Conservation (phyloP, 2,113 vertebrate species). For the Sorex araneus region DNA sequence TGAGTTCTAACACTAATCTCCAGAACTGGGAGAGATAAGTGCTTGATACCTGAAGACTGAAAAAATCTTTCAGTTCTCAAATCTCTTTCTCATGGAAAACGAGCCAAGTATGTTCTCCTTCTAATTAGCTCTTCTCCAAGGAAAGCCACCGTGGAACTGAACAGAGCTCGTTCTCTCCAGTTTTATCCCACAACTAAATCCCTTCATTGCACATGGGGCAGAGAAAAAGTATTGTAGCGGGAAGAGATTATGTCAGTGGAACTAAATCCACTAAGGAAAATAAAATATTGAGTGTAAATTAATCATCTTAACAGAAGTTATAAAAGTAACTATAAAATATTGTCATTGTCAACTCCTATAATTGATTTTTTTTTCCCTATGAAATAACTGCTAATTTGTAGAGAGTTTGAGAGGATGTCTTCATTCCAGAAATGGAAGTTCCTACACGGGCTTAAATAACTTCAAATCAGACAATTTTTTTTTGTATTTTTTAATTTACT, state of each 20-base stretch:
- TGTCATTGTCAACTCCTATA: not conserved
- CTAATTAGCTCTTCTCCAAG: not conserved
- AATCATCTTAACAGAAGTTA: conserved; percentile 20
- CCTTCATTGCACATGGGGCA: not conserved
- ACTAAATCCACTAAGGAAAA: not conserved
- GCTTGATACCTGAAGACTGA: not conserved
- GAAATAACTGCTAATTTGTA: not conserved
- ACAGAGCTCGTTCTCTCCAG: not conserved
- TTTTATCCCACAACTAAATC: not conserved
- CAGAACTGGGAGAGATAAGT: not conserved
- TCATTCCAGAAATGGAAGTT: not conserved
- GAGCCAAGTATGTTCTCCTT: not conserved
- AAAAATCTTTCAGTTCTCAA: not conserved
- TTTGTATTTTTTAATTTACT: no score
- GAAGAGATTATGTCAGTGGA: not conserved
- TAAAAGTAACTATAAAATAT: not conserved
- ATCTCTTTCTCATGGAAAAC: not conserved
- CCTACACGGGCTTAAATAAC: not conserved
- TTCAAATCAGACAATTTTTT: no score
- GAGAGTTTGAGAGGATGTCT: not conserved
- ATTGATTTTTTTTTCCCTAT: not conserved
- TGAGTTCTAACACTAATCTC: not conserved
- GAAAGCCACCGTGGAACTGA: not conserved
- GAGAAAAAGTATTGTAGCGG: not conserved
- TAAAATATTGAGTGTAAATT: not conserved